phyloP scores from a whole-genome alignment of 2,888 invertebrate species.

The Leucoma salicis region DNA sequence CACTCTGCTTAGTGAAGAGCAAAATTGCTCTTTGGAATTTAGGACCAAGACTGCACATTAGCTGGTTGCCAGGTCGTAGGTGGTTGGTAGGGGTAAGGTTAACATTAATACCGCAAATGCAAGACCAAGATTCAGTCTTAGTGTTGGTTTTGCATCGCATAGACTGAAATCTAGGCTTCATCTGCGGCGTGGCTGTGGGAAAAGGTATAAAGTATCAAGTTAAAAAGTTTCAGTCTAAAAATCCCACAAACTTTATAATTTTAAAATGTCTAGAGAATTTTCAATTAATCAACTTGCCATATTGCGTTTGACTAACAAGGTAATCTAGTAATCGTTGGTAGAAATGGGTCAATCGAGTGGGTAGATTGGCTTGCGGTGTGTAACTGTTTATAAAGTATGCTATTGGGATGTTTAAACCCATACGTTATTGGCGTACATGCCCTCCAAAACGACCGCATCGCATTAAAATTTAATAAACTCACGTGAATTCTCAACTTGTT shows the following conservation, averaged over 20 bases:
- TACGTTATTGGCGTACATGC: slow-evolving; percentile 14
- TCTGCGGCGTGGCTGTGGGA: too few species aligned
- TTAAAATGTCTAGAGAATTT: neutral
- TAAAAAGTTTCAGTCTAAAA: too few species aligned
- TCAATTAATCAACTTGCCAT: neutral
- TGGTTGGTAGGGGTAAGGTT: too few species aligned
- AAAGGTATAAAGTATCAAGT: too few species aligned
- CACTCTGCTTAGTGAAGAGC: too few species aligned
- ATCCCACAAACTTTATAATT: neutral
- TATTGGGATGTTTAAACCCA: slow-evolving; percentile 11
- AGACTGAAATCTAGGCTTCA: too few species aligned
- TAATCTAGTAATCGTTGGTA: slow-evolving; percentile 3
- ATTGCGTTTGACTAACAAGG: neutral
- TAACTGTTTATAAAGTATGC: slow-evolving; percentile 1
- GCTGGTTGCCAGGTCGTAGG: too few species aligned
- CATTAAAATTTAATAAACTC: slow-evolving; percentile 21
- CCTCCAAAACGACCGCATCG: slow-evolving; percentile 9
- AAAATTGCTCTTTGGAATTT: too few species aligned
- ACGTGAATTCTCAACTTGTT: slow-evolving; percentile 12
- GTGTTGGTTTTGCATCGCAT: too few species aligned
- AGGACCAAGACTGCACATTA: too few species aligned
- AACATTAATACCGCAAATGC: too few species aligned
- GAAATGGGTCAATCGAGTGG: slow-evolving; percentile 1
- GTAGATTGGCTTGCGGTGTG: slow-evolving; percentile 5
- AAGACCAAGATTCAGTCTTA: too few species aligned